phyloP scores from a whole-genome alignment of 1,140 invertebrate genomes.

The Caerostris darwini region DNA sequence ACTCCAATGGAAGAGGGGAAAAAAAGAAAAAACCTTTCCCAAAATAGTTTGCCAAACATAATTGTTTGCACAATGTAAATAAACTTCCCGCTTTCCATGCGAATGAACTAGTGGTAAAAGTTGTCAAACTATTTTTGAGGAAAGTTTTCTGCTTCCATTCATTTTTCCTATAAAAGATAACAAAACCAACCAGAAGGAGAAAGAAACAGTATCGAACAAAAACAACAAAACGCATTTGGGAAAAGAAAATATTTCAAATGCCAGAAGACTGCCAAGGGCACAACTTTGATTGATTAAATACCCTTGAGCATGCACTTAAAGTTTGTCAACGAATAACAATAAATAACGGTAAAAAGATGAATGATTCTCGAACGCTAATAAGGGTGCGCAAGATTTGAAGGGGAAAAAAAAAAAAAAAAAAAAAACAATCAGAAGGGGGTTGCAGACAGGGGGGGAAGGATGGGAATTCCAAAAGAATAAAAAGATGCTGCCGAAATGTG shows the following conservation, averaged over 20 bases:
- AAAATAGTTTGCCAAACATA: slow-evolving; percentile 5
- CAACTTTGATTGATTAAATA: slow-evolving; percentile 35
- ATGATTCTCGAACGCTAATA: slow-evolving; percentile 31
- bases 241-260: slow-evolving; percentile 39
- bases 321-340: slow-evolving; percentile 41
- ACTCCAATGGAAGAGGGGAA: neutral
- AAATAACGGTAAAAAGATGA: slow-evolving; percentile 38
- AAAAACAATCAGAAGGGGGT: neutral
- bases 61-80: slow-evolving; percentile 41
- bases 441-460: neutral
- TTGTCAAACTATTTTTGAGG: slow-evolving; percentile 30
- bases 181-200: slow-evolving; percentile 26
- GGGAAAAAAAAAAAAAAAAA: neutral
- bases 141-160: neutral
- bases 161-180: slow-evolving; percentile 25
- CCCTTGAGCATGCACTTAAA: slow-evolving; percentile 32
- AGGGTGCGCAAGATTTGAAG: slow-evolving; percentile 18
- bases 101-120: slow-evolving; percentile 28
- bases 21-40: neutral
- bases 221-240: neutral
- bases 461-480: neutral
- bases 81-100: neutral
- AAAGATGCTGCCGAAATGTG: neutral
- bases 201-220: slow-evolving; percentile 20
- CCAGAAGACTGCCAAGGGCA: slow-evolving; percentile 29